Conservation (phyloP, 1,140 invertebrate species). For the Heliconius melpomene region DNA sequence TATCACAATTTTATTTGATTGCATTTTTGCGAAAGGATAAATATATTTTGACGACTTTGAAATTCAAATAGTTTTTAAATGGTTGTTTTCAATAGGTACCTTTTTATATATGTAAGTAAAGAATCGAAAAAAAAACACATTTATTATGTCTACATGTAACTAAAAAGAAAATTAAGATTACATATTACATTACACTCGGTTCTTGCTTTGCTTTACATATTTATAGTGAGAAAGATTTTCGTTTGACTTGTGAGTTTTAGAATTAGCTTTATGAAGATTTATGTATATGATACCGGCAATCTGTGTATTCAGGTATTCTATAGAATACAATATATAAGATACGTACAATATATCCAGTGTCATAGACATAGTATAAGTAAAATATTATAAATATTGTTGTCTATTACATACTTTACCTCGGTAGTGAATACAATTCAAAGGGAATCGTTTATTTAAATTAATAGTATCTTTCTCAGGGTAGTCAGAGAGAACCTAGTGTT, state of each 20-base stretch:
- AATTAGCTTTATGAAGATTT: neutral
- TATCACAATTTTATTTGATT: neutral
- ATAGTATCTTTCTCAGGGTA: no score
- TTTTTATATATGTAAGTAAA: neutral
- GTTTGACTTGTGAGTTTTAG: neutral
- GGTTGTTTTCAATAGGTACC: neutral
- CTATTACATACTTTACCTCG: no score
- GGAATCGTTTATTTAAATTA: no score
- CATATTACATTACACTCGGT: neutral
- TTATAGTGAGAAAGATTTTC: neutral
- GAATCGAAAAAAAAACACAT: no score
- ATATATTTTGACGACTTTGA: neutral
- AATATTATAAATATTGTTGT: no score
- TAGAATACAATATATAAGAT: no score
- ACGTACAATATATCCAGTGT: no score
- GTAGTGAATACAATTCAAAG: no score
- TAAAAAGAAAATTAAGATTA: neutral
- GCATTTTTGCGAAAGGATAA: neutral
- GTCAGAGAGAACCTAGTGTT: no score
- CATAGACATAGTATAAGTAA: no score
- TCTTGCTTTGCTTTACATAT: neutral
- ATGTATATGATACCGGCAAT: neutral
- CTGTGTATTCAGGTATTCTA: no score
- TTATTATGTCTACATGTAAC: neutral
- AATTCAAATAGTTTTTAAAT: neutral